Evolutionary conservation across 53 echinoderm and acorn worm genomes (phyloP), one percentile per base, ranked within the genome.

Genomic region (Crossaster papposus): DNA sequence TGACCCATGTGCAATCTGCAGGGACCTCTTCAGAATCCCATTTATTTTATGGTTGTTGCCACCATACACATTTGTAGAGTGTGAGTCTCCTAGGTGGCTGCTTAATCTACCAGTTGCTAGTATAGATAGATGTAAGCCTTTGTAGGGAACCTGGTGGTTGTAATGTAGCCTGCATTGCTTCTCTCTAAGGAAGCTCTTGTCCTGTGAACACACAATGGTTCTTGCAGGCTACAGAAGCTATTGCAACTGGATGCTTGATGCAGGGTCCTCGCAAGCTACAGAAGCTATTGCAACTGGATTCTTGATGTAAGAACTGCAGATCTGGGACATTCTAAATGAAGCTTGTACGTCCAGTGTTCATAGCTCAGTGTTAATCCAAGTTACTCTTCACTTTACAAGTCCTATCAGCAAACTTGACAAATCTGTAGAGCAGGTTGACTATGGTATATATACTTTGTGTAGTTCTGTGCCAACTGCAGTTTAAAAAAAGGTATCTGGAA

Each of bases 381-480:
- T 58, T 15, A 11, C 58, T 58, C 58, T 11, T 58, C 58, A 64
- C 64, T 64, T 64, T 28, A 10, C 29, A 4, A 70, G 23, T 28
- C 30, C 31, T 70, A 28, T 2, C 29, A 30, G 29, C 70, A 70
- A 70, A 70, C 15, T 17, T 73, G 33, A 35, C 33, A 33, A 33
- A 34, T 13, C 35, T 35, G 36, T 20, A 35, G 35, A 73, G 36
- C 34, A 73, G 74, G 31, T 73, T 35, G 31, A n/a, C 17, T 73
- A 36, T 73, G 74, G 33, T 18, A 32, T 35, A 32, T 35, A 32
- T 73, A 35, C 23, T 22, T 73, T 36, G 4, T 73, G 34, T 35
- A 73, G 74, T 73, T 73, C 17, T 35, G 74, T 78, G 78, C 78
- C 26, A 24, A 51, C 18, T 78, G 51, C 78, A 78, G 33, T 23